Evolutionary conservation across 2,888 invertebrate genomes (phyloP), one percentile per base, ranked within the genome.

Genomic region (Cepaea hortensis): DNA sequence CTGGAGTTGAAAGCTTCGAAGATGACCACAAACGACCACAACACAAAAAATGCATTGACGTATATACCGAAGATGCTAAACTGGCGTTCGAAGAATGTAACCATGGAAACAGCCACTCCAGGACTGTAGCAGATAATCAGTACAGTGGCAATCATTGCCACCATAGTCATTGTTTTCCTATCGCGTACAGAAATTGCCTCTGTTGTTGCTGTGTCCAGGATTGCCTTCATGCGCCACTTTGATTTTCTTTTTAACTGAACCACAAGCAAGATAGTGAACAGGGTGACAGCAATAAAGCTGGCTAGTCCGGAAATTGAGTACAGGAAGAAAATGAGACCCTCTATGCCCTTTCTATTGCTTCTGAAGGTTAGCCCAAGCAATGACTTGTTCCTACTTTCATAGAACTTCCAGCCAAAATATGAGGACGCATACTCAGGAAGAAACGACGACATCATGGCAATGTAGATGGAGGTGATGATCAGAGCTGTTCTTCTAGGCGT

Each of bases 1-100:
- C 75, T 61, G 35, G 84, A 73, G 84, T 84, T 84, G 75, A 84
- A 7, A 20, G 84, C 35, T 18, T 84, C 62, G 15, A 75, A 61
- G 62, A 84, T n/a, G 35, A 84, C 62, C 11, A 18, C 75, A 35
- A 75, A 35, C 15, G 84, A 61, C 62, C 62, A 73, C 3, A 61
- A 13, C 9, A 76, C 84, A 20, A 35, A 46, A n/a, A 35, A 75
- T 35, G 61, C 3, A 20, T 75, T 75, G 1, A 4, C 48, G 46
- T 75, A 20, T 1, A 3, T 46, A 4, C 84, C 75, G 9, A 55
- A 11, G 20, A 62, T 15, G 20, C 20, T 73, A 48, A 83, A 23
- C 35, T 83, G 73, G 1, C 73, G 83, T n/a, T 35, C 4, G 5
- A 83, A 23, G 35, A 83, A 83, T 3, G 55, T 23, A 15, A 23